phyloP scores from a whole-genome alignment of 1,140 invertebrate species.

The Caenorhabditis brenneri region DNA sequence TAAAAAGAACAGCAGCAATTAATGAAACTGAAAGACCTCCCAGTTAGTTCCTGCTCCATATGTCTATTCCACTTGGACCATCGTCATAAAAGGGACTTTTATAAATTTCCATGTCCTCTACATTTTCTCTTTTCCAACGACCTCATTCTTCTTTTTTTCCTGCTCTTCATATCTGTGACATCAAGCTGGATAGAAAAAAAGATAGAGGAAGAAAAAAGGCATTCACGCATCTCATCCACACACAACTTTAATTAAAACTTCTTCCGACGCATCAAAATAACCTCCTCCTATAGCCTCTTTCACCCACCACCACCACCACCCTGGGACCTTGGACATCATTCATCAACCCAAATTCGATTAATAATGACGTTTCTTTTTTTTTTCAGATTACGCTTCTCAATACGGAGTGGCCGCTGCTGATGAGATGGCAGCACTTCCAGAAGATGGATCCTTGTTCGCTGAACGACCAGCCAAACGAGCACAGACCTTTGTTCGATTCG shows the following conservation, averaged over 20 bases:
- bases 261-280: slow-evolving; percentile 26
- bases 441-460: slow-evolving; percentile 1
- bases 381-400: slow-evolving; percentile 25
- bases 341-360: background rate
- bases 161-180: slow-evolving; percentile 8
- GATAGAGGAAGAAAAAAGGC: slow-evolving; percentile 9
- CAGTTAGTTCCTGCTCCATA: too few relatives aligned
- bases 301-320: background rate
- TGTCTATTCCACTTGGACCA: too few relatives aligned
- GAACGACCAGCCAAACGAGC: slow-evolving; percentile 54
- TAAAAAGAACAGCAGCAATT: too few relatives aligned
- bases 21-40: too few relatives aligned
- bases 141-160: too few relatives aligned
- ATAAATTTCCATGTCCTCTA: background rate
- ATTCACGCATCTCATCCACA: slow-evolving; percentile 3
- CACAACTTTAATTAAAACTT: slow-evolving; percentile 42
- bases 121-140: background rate
- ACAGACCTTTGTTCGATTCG: slow-evolving; percentile 66
- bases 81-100: background rate
- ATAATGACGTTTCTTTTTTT: background rate
- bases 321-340: background rate
- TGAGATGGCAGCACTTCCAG: slow-evolving; percentile 15
- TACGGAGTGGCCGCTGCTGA: slow-evolving; percentile 9
- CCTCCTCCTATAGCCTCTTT: background rate
- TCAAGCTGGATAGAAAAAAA: background rate